Base-by-base conservation (phyloP, 2,888 invertebrate species). In the Leistus spinibarbis region DNA sequence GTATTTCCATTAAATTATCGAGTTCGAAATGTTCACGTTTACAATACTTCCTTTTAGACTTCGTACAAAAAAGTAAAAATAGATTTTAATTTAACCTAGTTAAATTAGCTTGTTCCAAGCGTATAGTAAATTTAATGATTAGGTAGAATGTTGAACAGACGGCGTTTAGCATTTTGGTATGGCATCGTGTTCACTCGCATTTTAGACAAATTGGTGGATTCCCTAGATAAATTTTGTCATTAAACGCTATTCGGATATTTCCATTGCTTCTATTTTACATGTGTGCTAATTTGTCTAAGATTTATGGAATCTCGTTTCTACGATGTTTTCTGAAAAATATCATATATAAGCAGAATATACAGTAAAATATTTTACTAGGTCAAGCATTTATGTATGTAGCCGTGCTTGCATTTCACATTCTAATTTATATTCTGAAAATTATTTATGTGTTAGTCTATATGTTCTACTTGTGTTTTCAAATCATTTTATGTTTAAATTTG, bases 171-270 rank as follows among this genome's bases (percentile, higher is more conserved):
- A 71, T 71, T 71, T 71, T 13, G 19, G 27, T 19, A 24, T 22
- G 16, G 64, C 64, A 4, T 17, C 64, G 24, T 23, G 64, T 20
- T 64, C 24, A 24, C 54, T 71, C 64, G 64, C 65, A 71, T 71
- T 71, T 71, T 24, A 23, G 54, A 71, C 64, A 64, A 71, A 71
- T 64, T 64, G 53, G 64, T 64, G 71, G 65, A 71, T 65, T 71
- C 54, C 65, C 22, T 24, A 71, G 54, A 71, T 71, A 54, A 71
- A 16, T 64, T 53, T 19, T 23, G 64, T 54, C 24, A 64, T 65
- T 71, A 71, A 71, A 54, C 20, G 23, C 7, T 5, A 64, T 27
- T 10, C 24, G 60, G 4, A 60, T 60, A 60, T 60, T 19, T 60
- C 40, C 40, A 10, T 4, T 40, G 5, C 13, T 10, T 40, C 13